A percentile compares a stretch with the other conserved stretches of the same genome.
Evolutionary conservation across 2,113 vertebrate genomes (phyloP).

Genomic region (Heterotis niloticus): DNA sequence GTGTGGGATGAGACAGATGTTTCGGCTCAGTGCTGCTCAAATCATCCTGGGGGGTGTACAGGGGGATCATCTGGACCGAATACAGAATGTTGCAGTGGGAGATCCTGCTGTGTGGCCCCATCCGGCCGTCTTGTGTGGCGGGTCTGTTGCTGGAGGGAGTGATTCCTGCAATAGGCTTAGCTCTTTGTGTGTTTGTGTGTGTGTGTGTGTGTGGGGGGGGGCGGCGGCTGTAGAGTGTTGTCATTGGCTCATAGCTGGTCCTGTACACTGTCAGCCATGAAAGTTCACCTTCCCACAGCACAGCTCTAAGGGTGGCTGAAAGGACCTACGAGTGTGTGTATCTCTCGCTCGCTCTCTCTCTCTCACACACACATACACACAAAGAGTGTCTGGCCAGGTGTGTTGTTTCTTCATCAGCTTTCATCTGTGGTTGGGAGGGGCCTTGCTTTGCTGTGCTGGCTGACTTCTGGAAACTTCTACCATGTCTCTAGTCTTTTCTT

Average conservation of each 20-base stretch:
- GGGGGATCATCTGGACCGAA: slow-evolving; percentile 13
- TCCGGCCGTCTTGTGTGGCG: slow-evolving; percentile 52
- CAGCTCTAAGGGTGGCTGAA: slow-evolving; percentile 3
- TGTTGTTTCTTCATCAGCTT: not conserved
- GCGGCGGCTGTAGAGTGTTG: slow-evolving; percentile 52
- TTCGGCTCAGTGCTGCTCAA: not conserved
- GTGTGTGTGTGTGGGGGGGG: slow-evolving; percentile 22
- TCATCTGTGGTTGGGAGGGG: not conserved
- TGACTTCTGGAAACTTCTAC: slow-evolving; percentile 3
- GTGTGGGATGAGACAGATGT: slow-evolving; percentile 13
- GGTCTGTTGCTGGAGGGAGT: slow-evolving; percentile 56
- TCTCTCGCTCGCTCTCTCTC: too few species aligned
- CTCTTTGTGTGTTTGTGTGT: slow-evolving; percentile 60
- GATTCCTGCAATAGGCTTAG: slow-evolving; percentile 38
- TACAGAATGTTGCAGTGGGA: slow-evolving; percentile 5
- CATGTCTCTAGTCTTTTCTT: not conserved
- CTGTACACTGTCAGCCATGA: slow-evolving; percentile 52
- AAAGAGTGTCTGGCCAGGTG: not conserved
- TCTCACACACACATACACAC: too few species aligned
- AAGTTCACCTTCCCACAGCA: slow-evolving; percentile 27
- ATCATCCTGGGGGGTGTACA: slow-evolving; percentile 14
- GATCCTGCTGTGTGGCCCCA: slow-evolving; percentile 53
- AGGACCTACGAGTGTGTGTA: not conserved
- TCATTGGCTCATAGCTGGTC: slow-evolving; percentile 57
- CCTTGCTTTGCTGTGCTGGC: not conserved